These are phyloP conservation scores for Charaxes varanes DNA, from an alignment of 1,140 invertebrate genomes.

Conservation along the genomic window DNA sequence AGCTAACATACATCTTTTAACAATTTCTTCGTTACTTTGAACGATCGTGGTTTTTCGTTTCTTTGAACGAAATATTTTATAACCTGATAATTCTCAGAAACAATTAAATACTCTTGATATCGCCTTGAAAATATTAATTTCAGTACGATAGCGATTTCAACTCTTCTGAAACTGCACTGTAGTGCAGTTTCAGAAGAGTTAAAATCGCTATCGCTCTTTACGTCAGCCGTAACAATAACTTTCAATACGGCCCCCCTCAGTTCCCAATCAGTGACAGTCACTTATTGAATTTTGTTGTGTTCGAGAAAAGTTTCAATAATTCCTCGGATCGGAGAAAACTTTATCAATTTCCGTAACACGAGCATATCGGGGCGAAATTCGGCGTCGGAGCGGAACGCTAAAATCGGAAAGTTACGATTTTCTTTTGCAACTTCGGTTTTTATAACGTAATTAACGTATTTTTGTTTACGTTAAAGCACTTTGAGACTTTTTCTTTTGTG, in stretches of 20 bases:
- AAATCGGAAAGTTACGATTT: slow-evolving; percentile 5
- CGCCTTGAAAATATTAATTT: too few species aligned
- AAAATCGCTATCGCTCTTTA: slow-evolving; percentile 15
- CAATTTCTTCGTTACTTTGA: too few species aligned
- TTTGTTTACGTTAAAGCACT: neutral
- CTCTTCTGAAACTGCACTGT: too few species aligned
- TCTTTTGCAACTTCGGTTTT: slow-evolving; percentile 5
- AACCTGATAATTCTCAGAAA: too few species aligned
- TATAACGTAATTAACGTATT: neutral
- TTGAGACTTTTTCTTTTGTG: too few species aligned
- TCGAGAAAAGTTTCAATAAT: slow-evolving; percentile 64
- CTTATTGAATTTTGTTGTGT: slow-evolving; percentile 71
- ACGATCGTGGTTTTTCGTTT: too few species aligned
- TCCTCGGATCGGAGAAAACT: slow-evolving; percentile 55
- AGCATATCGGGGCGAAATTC: slow-evolving; percentile 40
- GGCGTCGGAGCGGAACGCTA: slow-evolving; percentile 6
- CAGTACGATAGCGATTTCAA: slow-evolving; percentile 15
- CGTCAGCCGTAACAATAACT: slow-evolving; percentile 18
- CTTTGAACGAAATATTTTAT: too few species aligned
- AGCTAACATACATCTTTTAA: too few species aligned
- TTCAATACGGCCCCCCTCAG: slow-evolving; percentile 31
- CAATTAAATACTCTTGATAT: too few species aligned
- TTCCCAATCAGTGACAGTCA: slow-evolving; percentile 65
- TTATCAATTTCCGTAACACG: slow-evolving; percentile 65
- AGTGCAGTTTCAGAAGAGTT: neutral